A percentile compares a stretch with the other conserved stretches of the same genome.
These are phyloP conservation scores for Chalcosyrphus nemorum DNA, from an alignment of 2,888 invertebrate genomes.

Conservation along the genomic window DNA sequence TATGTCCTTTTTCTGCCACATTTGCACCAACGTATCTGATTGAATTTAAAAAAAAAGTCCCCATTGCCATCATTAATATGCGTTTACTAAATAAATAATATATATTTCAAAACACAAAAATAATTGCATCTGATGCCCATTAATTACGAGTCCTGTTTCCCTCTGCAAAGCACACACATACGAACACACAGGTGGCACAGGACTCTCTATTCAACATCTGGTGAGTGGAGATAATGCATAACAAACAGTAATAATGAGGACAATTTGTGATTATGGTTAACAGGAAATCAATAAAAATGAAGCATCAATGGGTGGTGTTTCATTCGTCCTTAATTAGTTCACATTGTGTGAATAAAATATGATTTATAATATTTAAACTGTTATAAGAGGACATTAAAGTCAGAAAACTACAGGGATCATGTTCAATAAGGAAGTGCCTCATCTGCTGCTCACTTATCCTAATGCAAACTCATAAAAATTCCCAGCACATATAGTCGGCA, in stretches of 20 bases:
- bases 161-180: background rate
- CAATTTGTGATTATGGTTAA: slow-evolving; percentile 12
- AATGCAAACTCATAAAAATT: slow-evolving; percentile 8
- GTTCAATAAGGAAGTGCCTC: too few relatives aligned
- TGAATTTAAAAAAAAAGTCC: background rate
- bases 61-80: background rate
- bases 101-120: background rate
- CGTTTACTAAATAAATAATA: slow-evolving; percentile 4
- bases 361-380: background rate
- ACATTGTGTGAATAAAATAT: background rate
- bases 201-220: slow-evolving; percentile 25
- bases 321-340: slow-evolving; percentile 8
- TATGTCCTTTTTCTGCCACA: too few relatives aligned
- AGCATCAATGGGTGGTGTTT: background rate
- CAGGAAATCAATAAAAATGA: slow-evolving; percentile 1
- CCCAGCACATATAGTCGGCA: slow-evolving; percentile 6
- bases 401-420: too few relatives aligned
- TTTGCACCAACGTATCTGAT: too few relatives aligned
- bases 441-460: background rate
- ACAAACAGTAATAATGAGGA: slow-evolving; percentile 29
- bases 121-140: background rate
- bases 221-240: slow-evolving; percentile 19
- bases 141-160: background rate
- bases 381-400: too few relatives aligned
- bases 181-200: background rate